Base-by-base conservation (phyloP, 64 coral and sea anemone species). In the Anthopleura sola region DNA sequence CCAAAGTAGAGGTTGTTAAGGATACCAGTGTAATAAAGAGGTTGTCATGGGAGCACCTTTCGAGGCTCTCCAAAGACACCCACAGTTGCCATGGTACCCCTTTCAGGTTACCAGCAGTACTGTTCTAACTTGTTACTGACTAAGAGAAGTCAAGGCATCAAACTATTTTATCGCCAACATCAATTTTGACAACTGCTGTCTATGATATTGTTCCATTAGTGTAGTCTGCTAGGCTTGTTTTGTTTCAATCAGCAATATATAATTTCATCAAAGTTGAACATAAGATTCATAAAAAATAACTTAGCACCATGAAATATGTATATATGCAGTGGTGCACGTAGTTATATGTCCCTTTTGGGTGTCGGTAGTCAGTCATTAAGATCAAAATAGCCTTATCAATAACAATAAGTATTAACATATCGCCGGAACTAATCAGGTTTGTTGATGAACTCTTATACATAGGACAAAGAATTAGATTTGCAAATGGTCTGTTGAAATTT, bases 371-470 rank as follows among this genome's bases (percentile, higher is more conserved):
- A 71, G 11, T 34, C 12, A 48, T 44, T 47, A 44, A 37, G 19
- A 77, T 77, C 37, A 77, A 44, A 79, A 79, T 79, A 79, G 24
- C 15, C 47, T 40, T 23, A 79, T 16, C 15, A 79, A 48, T 47
- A 79, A 44, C 20, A 79, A 26, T 79, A 79, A 47, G 18, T 79
- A 79, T 79, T 79, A 79, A 17, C 31, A 48, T 79, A 44, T 48
- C 19, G 31, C 76, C 36, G 28, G 1, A 69, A 69, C 66, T 69
- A 69, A 29, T 69, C 40, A 18, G 47, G 76, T 79, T 79, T 79
- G 76, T 79, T 79, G 76, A 79, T 79, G 76, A 79, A 79, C 76
- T 79, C 76, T 79, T 79, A 79, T 79, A 79, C 44, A 79, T 79
- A 79, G 44, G 24, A 79, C 18, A 37, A 79, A 48, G 36, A 79